Percentiles rank a stretch among this genome's conserved stretches.
phyloP scores from a whole-genome alignment of 2,888 invertebrate species.

The Anaspis maculata region DNA sequence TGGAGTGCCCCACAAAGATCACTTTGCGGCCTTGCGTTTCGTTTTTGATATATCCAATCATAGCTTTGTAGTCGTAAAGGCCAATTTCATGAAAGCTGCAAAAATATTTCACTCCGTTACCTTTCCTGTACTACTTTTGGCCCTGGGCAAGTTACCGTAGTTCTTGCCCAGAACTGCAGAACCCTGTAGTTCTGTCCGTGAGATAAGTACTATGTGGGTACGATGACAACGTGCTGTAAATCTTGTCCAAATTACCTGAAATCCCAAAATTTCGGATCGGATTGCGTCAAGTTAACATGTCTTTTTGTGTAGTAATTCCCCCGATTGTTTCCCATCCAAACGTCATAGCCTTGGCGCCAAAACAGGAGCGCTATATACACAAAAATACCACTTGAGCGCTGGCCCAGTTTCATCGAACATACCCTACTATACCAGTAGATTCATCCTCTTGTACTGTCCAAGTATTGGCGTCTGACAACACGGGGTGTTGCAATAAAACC shows the following conservation, averaged over 20 bases:
- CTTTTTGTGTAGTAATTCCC: slow-evolving; percentile 12
- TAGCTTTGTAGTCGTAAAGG: slow-evolving; percentile 13
- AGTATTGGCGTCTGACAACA: slow-evolving; percentile 2
- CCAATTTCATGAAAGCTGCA: slow-evolving; percentile 19
- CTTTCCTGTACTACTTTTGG: no score
- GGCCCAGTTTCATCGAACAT: background rate
- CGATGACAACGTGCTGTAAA: no score
- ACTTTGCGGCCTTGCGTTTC: slow-evolving; percentile 9
- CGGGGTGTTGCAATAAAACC: slow-evolving; percentile 4
- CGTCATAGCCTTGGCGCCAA: slow-evolving; percentile 14
- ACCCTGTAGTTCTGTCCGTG: no score
- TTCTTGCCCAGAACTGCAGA: no score
- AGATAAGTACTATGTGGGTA: no score
- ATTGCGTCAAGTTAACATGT: slow-evolving; percentile 8
- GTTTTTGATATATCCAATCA: slow-evolving; percentile 8
- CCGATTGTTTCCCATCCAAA: slow-evolving; percentile 17
- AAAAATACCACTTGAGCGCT: slow-evolving; percentile 4
- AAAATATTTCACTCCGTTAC: no score
- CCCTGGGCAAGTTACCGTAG: no score
- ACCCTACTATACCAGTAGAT: slow-evolving; percentile 9
- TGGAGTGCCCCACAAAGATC: slow-evolving; percentile 16
- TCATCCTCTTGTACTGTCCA: slow-evolving; percentile 9
- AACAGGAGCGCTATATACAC: slow-evolving; percentile 12
- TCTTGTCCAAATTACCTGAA: no score
- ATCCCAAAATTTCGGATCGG: slow-evolving; percentile 13